Conservation (phyloP, 53 echinoderm and acorn worm species). For the Apostichopus leukothele region DNA sequence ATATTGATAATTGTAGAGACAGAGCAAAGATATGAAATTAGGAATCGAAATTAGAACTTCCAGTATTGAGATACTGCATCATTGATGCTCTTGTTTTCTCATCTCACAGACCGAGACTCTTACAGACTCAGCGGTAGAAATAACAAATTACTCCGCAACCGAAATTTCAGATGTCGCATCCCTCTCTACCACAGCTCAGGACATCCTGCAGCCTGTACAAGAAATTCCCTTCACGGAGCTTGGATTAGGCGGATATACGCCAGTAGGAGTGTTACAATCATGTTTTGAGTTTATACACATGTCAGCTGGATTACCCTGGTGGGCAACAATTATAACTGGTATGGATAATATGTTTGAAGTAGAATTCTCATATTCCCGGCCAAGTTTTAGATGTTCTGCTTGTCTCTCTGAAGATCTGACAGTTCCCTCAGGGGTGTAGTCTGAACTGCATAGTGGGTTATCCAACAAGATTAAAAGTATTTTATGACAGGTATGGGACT, state of each 20-base stretch:
- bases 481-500: too few relatives aligned
- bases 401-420: too few relatives aligned
- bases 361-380: too few relatives aligned
- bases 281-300: conserved; percentile 81
- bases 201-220: conserved; percentile 84
- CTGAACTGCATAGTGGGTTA: too few relatives aligned
- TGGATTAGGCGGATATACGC: conserved; percentile 80
- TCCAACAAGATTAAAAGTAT: too few relatives aligned
- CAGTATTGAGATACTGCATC: too few relatives aligned
- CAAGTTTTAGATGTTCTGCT: too few relatives aligned
- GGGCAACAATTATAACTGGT: conserved; percentile 87
- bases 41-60: too few relatives aligned
- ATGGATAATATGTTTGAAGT: neutral
- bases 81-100: too few relatives aligned
- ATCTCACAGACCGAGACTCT: neutral
- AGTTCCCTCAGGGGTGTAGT: too few relatives aligned
- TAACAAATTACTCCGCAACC: neutral
- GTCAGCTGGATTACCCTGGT: conserved; percentile 91
- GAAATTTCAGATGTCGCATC: neutral
- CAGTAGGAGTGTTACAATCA: conserved; percentile 79
- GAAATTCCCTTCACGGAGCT: conserved; percentile 91
- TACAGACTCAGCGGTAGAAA: neutral
- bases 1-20: too few relatives aligned
- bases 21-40: too few relatives aligned
- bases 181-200: conserved; percentile 60